These are phyloP conservation scores for Ctenopoma multispine DNA, from an alignment of 2,797 vertebrate genomes.

Conservation along the genomic window DNA sequence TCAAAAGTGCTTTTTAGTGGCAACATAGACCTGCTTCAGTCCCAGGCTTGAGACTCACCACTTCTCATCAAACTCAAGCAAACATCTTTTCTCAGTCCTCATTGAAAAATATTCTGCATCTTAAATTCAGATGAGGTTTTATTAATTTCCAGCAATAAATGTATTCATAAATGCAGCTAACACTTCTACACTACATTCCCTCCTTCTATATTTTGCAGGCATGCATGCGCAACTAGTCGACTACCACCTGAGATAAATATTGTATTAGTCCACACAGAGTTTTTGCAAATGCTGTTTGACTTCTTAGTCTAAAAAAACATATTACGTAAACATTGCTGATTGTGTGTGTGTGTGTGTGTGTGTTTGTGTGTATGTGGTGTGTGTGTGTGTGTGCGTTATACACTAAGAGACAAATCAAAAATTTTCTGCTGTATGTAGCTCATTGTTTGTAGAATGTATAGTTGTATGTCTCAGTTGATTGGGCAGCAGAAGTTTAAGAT, in stretches of 20 bases:
- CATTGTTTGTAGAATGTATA: too few species aligned
- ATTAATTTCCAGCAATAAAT: conserved; percentile 9
- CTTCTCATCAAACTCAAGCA: too few species aligned
- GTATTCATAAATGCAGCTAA: not conserved
- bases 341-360: not conserved
- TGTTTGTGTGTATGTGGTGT: conserved; percentile 2
- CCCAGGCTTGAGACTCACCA: too few species aligned
- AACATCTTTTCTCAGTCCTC: conserved; percentile 8
- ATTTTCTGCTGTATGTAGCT: too few species aligned
- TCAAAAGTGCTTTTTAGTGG: not conserved
- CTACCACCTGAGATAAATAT: not conserved
- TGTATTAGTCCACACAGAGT: not conserved
- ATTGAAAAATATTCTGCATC: conserved; percentile 19
- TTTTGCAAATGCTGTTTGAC: not conserved
- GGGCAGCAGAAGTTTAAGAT: too few species aligned
- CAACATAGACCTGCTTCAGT: not conserved
- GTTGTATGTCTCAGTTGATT: too few species aligned
- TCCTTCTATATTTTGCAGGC: not conserved
- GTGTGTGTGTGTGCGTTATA: not conserved
- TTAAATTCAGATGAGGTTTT: conserved; percentile 20
- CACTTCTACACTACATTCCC: conserved; percentile 1
- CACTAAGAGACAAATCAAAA: not conserved
- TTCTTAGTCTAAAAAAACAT: too few species aligned
- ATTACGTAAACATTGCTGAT: not conserved
- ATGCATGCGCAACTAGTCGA: not conserved